These are phyloP conservation scores for Pomacea maculata DNA, from an alignment of 1,140 invertebrate genomes.

Conservation along the genomic window DNA sequence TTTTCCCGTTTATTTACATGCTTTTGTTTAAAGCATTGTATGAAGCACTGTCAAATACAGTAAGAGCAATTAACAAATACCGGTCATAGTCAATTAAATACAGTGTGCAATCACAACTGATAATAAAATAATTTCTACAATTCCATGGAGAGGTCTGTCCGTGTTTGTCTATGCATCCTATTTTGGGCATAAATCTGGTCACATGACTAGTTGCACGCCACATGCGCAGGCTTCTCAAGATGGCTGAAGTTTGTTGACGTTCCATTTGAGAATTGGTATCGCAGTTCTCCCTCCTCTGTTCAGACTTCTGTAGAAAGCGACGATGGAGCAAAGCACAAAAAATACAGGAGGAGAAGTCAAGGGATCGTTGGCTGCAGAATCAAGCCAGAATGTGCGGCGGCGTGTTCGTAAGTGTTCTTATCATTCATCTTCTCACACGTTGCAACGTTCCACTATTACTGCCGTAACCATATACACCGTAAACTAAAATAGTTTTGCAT, in stretches of 20 bases:
- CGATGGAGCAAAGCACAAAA: slow-evolving; percentile 7
- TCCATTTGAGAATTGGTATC: not conserved
- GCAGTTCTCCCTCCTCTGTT: not conserved
- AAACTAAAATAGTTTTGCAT: not conserved
- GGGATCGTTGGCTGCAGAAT: not conserved
- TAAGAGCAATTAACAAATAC: too few relatives aligned
- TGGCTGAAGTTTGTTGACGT: slow-evolving; percentile 12
- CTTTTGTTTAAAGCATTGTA: too few relatives aligned
- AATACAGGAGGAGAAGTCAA: slow-evolving; percentile 1
- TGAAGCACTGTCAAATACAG: too few relatives aligned
- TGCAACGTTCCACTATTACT: not conserved
- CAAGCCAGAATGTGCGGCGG: not conserved
- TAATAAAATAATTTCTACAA: too few relatives aligned
- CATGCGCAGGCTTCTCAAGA: not conserved
- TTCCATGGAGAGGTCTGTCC: too few relatives aligned
- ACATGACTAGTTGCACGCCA: too few relatives aligned
- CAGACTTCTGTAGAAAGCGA: not conserved
- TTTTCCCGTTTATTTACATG: too few relatives aligned
- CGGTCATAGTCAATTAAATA: too few relatives aligned
- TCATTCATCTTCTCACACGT: not conserved
- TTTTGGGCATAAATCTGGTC: too few relatives aligned
- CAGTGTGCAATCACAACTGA: too few relatives aligned
- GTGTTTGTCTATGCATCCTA: too few relatives aligned
- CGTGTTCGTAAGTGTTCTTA: slow-evolving; percentile 17
- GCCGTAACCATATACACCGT: not conserved